Percentiles rank a stretch among this genome's conserved stretches.
Conservation (phyloP, 2,888 invertebrate species). For the Latrodectus hesperus region DNA sequence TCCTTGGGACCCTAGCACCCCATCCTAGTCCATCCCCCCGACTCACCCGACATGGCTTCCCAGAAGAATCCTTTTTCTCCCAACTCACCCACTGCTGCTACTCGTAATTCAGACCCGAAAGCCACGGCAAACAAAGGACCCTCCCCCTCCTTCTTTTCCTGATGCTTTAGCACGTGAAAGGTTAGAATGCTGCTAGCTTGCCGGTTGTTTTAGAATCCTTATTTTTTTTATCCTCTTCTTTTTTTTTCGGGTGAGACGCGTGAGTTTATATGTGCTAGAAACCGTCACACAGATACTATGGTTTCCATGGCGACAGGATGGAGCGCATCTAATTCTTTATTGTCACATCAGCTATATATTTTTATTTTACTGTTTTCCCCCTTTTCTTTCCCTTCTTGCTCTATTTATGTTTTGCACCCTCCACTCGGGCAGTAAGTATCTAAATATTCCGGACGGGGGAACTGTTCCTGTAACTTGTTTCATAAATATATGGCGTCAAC, state of each 20-base stretch:
- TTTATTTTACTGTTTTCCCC: conserved; percentile 50
- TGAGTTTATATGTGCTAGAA: conserved; percentile 50
- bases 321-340: conserved; percentile 67
- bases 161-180: conserved; percentile 61
- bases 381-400: not conserved
- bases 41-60: conserved; percentile 48
- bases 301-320: conserved; percentile 52
- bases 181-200: conserved; percentile 67
- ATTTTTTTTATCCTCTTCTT: conserved; percentile 8
- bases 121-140: conserved; percentile 56
- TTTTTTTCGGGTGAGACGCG: not conserved
- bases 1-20: conserved; percentile 58
- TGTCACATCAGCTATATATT: conserved; percentile 64
- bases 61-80: conserved; percentile 28
- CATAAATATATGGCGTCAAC: conserved; percentile 45
- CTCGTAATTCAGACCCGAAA: conserved; percentile 68
- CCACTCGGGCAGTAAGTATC: conserved; percentile 1
- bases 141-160: conserved; percentile 22
- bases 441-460: not conserved
- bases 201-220: conserved; percentile 61
- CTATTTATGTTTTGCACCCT: conserved; percentile 10
- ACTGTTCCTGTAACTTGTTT: conserved; percentile 47
- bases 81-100: conserved; percentile 33
- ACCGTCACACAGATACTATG: conserved; percentile 59
- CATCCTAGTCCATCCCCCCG: conserved; percentile 31